These are phyloP conservation scores for Nycticryphes semicollaris DNA, from an alignment of 2,113 vertebrate species.

Conservation along the genomic window DNA sequence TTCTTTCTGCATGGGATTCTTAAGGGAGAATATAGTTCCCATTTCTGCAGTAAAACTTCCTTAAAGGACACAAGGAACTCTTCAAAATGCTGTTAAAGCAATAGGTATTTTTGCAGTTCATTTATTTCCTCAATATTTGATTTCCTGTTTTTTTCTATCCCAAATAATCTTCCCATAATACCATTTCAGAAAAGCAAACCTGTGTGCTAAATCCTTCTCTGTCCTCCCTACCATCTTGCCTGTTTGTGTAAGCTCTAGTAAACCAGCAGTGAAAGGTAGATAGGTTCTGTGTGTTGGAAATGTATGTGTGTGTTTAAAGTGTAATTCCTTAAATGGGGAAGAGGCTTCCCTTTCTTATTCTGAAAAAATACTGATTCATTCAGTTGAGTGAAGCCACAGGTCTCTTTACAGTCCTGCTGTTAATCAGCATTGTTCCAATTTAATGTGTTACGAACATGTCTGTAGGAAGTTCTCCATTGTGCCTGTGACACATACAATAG, in stretches of 20 bases:
- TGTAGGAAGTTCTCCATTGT: neutral
- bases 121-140: neutral
- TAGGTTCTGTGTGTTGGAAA: neutral
- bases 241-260: neutral
- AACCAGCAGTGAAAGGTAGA: neutral
- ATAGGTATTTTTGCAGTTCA: neutral
- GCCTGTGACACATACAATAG: neutral
- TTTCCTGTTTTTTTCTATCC: neutral
- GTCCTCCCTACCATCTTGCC: neutral
- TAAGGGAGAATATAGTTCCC: neutral
- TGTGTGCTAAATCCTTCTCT: neutral
- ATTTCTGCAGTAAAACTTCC: neutral
- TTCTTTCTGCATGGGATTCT: neutral
- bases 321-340: neutral
- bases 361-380: neutral
- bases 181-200: neutral
- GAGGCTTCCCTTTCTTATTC: neutral
- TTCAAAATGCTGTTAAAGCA: neutral
- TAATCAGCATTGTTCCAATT: neutral
- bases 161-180: neutral
- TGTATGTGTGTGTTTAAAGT: neutral
- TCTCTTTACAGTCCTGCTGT: neutral
- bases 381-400: neutral
- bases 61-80: neutral
- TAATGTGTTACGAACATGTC: neutral